Evolutionary conservation across 2,113 vertebrate species (phyloP), one percentile per base, ranked within the genome.

Genomic region (Elaphurus davidianus): DNA sequence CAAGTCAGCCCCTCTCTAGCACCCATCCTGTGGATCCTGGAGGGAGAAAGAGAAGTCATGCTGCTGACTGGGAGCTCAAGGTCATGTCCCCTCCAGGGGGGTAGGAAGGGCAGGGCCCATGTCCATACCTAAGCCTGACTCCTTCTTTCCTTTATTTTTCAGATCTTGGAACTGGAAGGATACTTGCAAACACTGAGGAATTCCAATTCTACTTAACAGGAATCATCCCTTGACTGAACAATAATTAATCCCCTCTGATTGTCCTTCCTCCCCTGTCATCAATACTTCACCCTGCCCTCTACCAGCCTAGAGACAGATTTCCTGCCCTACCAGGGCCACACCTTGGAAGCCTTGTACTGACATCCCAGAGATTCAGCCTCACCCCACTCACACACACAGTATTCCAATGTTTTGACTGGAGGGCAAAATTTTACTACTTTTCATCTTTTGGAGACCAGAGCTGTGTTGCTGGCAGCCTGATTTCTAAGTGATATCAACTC

Each of bases 161-260:
- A 99, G 98, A 99, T 99, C 97, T 99, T 99, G n/a, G 99, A 99
- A 98, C 99, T 99, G 98, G 99, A 99, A 99, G 99, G 99, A 97
- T 98, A 99, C 97, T 99, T 99, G 95, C 99, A 99, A 96, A 99
- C 99, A 98, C 99, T 99, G 98, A 99, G 99, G 98, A 99, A 99
- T 98, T 99, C 99, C 45, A 99, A 99, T 97, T 99, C 99, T 97
- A 99, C 99, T 98, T 99, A 99, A 99, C 98, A 98, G 97, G 94
- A 94, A 96, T 85, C 91, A 97, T 94, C 97, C 93, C 92, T 96
- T 92, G 93, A 98, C 88, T 0, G 91, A 97, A 98, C 96, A 97
- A 95, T 96, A 96, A 93, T 54, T 27, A 95, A 93, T 74, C 85
- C 64, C 62, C 55, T 95, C 92, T 60, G 36, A 28, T 36, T 67